Evolutionary conservation across 2,113 vertebrate species (phyloP).

Genomic region (Lipophrys pholis): DNA sequence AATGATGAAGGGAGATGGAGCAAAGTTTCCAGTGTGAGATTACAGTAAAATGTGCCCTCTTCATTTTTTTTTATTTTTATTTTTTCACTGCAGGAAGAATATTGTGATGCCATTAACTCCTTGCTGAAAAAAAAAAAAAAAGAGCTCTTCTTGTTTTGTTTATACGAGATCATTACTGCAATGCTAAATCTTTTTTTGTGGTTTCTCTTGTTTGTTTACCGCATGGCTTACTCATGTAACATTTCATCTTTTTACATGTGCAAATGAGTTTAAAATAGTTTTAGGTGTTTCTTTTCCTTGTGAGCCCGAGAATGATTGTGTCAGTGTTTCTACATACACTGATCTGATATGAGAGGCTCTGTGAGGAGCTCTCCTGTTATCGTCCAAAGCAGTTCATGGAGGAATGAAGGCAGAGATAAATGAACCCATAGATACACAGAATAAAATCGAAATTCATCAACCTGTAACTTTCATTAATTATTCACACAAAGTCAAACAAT

Average conservation of each 20-base stretch:
- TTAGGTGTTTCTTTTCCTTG: constrained; percentile 2
- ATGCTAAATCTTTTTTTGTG: no score
- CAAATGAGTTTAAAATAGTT: background rate
- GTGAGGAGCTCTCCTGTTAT: background rate
- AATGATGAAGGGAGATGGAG: constrained; percentile 62
- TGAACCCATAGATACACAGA: background rate
- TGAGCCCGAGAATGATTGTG: background rate
- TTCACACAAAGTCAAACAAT: constrained; percentile 30
- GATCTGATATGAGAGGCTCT: background rate
- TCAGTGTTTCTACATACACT: background rate
- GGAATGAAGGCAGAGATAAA: background rate
- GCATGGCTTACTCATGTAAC: no score
- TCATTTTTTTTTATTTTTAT: no score
- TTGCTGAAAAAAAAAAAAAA: background rate
- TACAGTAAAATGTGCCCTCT: constrained; percentile 4
- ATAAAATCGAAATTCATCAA: background rate
- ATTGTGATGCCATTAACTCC: constrained; percentile 12
- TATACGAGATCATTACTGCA: no score
- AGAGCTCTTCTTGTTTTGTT: no score
- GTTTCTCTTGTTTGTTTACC: no score
- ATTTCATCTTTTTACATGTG: background rate
- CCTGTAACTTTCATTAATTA: constrained; percentile 18
- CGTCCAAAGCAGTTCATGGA: background rate
- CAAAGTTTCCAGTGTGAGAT: constrained; percentile 20
- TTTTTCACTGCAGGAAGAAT: background rate